Evolutionary conservation across 2,113 vertebrate species (phyloP).

Genomic region (Myrmecophaga tridactyla): DNA sequence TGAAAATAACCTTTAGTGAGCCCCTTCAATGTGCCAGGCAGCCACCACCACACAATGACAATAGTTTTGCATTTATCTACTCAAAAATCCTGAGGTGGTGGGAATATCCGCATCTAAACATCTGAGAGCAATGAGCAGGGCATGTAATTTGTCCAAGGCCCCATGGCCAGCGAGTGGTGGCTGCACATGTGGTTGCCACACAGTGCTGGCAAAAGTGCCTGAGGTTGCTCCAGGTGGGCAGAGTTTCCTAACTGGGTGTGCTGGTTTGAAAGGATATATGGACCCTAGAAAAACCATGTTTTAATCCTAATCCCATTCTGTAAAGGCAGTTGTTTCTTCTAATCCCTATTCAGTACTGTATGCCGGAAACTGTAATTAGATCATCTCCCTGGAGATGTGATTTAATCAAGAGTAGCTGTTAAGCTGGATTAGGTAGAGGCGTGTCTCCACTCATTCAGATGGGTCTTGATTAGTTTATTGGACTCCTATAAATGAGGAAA

Average conservation of each 20-base stretch:
- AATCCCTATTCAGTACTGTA: too few relatives aligned
- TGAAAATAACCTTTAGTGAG: background rate
- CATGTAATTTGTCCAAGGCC: background rate
- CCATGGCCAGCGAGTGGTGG: background rate
- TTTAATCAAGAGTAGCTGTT: too few relatives aligned
- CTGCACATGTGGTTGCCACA: rapidly evolving
- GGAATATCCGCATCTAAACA: background rate
- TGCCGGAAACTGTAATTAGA: too few relatives aligned
- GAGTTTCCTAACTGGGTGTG: background rate
- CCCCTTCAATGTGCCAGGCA: background rate
- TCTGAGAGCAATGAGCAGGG: background rate
- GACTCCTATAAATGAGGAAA: too few relatives aligned
- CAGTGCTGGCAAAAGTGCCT: background rate
- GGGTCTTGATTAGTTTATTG: too few relatives aligned
- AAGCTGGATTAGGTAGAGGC: too few relatives aligned
- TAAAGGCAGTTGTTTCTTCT: too few relatives aligned
- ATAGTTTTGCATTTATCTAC: background rate
- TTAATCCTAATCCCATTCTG: too few relatives aligned
- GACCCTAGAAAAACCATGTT: too few relatives aligned
- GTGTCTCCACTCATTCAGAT: too few relatives aligned
- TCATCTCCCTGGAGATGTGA: too few relatives aligned
- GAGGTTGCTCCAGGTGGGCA: background rate
- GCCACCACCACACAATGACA: background rate
- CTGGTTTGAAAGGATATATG: too few relatives aligned
- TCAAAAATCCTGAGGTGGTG: background rate